phyloP scores from a whole-genome alignment of 1,140 invertebrate species.

The Adelges cooleyi region DNA sequence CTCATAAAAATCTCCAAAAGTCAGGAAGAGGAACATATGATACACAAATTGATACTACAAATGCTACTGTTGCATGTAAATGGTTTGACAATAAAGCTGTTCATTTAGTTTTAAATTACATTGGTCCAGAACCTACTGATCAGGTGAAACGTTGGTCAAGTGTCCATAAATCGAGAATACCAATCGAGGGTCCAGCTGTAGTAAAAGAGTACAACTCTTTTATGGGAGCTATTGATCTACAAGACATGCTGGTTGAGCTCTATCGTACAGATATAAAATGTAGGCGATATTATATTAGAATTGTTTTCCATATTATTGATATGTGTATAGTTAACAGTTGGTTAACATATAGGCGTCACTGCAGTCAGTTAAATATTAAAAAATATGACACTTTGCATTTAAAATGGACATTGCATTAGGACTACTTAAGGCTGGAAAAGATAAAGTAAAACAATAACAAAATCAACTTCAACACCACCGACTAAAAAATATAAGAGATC shows the following conservation, averaged over 20 bases:
- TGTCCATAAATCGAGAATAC: constrained; percentile 28
- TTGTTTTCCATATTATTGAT: constrained; percentile 27
- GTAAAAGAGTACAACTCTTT: constrained; percentile 30
- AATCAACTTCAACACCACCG: not conserved
- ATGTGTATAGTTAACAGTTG: constrained; percentile 29
- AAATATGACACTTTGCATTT: not conserved
- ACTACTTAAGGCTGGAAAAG: not conserved
- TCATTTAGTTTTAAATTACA: constrained; percentile 27
- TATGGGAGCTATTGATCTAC: constrained; percentile 30
- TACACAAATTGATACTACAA: constrained; percentile 23
- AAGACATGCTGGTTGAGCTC: constrained; percentile 29
- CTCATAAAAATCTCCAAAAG: constrained; percentile 29
- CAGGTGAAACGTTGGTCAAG: constrained; percentile 26
- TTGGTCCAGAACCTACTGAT: constrained; percentile 28
- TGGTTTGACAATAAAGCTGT: constrained; percentile 31
- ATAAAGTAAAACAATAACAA: not conserved
- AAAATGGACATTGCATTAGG: not conserved
- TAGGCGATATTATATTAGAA: constrained; percentile 17
- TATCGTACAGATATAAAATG: not conserved
- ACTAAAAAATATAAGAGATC: not conserved
- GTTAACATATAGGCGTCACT: not conserved
- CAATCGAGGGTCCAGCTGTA: constrained; percentile 22
- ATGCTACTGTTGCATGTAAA: constrained; percentile 25
- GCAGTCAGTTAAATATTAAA: not conserved
- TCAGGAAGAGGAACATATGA: constrained; percentile 29